Conservation (phyloP, 2,113 vertebrate genomes). For the Eulemur macaco region DNA sequence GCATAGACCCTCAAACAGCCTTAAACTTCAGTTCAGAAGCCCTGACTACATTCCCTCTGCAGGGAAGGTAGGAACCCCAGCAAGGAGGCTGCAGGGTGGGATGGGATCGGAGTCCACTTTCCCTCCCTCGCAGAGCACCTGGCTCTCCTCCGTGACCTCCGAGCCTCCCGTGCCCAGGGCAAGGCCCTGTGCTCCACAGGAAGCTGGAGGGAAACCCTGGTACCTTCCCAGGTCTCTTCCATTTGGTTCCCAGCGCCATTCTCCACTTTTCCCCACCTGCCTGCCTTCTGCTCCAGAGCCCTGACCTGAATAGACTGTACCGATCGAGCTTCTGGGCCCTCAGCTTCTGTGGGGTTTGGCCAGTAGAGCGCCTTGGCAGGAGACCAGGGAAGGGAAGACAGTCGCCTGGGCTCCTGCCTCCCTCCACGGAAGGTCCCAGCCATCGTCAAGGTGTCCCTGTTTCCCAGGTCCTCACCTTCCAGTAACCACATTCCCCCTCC, state of each 20-base stretch:
- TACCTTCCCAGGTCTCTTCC: background rate
- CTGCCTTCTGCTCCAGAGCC: background rate
- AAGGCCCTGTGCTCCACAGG: background rate
- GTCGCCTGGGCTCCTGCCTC: accelerated
- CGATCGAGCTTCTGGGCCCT: background rate
- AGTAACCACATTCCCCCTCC: accelerated
- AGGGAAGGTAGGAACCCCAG: background rate
- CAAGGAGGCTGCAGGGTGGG: accelerated
- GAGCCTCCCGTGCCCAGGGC: background rate
- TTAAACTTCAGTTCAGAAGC: background rate
- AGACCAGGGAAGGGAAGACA: background rate
- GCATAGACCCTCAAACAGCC: background rate
- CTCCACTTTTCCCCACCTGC: background rate
- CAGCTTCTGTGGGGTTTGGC: background rate
- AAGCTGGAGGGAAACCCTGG: background rate
- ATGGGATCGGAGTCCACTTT: accelerated
- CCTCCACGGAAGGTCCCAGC: background rate
- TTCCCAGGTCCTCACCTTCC: background rate
- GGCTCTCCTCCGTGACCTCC: background rate
- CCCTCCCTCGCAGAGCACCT: background rate
- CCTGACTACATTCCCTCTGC: background rate
- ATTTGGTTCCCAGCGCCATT: background rate
- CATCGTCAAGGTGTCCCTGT: no score
- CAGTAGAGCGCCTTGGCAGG: background rate
- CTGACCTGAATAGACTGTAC: background rate